Evolutionary conservation across 2,888 invertebrate genomes (phyloP).

Genomic region (Sesamia inferens): DNA sequence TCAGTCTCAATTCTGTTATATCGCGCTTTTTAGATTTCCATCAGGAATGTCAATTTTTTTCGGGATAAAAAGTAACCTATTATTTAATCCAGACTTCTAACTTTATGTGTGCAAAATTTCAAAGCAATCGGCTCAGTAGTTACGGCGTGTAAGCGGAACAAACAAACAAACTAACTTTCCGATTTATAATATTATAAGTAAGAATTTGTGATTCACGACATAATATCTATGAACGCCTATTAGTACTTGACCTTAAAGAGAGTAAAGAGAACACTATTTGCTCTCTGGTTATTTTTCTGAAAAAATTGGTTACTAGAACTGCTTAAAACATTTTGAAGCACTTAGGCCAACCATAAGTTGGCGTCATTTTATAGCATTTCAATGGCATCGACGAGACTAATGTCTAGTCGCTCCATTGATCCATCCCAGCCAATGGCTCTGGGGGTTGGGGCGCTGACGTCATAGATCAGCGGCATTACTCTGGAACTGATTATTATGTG

Average conservation of each 20-base stretch:
- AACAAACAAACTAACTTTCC: too few species aligned
- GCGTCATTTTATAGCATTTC: slow-evolving; percentile 34
- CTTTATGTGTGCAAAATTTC: too few species aligned
- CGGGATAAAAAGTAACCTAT: too few species aligned
- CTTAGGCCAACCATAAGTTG: slow-evolving; percentile 17
- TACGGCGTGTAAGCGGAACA: too few species aligned
- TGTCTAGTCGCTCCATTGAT: slow-evolving; percentile 53
- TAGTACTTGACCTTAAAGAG: background rate
- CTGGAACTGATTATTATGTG: background rate
- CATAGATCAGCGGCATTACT: slow-evolving; percentile 17
- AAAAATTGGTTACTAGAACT: background rate
- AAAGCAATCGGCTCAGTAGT: too few species aligned
- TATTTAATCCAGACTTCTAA: too few species aligned
- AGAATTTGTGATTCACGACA: too few species aligned
- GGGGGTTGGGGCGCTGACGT: slow-evolving; percentile 44
- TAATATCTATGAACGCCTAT: background rate
- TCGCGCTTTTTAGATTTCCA: too few species aligned
- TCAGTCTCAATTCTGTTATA: too few species aligned
- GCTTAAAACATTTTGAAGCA: slow-evolving; percentile 4
- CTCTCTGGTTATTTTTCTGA: background rate
- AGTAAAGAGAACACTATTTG: background rate
- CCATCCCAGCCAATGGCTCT: slow-evolving; percentile 32
- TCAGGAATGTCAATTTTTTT: too few species aligned
- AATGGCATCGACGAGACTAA: slow-evolving; percentile 44
- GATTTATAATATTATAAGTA: too few species aligned